phyloP scores from a whole-genome alignment of 1,140 invertebrate genomes.

The Aphis gossypii region DNA sequence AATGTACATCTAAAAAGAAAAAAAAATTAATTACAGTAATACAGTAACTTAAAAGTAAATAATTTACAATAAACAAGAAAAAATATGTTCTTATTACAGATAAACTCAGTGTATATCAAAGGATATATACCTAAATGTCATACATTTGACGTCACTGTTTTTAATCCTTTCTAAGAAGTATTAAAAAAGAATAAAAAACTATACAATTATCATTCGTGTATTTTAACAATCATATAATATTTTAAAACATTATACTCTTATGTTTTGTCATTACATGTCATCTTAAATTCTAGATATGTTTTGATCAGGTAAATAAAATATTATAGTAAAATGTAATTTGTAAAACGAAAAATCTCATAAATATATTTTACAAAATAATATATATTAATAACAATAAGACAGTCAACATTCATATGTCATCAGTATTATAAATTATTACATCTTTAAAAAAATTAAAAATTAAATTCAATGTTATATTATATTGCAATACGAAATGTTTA shows the following conservation, averaged over 20 bases:
- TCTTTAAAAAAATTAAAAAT: background rate
- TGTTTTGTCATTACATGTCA: background rate
- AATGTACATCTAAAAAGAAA: background rate
- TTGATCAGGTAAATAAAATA: no score
- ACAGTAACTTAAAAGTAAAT: background rate
- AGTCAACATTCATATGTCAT: background rate
- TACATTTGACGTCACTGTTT: background rate
- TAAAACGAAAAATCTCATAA: background rate
- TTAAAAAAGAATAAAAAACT: background rate
- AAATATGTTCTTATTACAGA: background rate
- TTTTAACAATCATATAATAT: background rate
- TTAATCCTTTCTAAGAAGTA: background rate
- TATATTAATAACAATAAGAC: background rate
- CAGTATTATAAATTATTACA: background rate
- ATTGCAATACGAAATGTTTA: no score
- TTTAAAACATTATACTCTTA: background rate
- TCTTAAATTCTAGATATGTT: background rate
- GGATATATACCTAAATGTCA: background rate
- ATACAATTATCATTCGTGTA: background rate
- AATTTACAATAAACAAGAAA: background rate
- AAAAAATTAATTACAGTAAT: background rate
- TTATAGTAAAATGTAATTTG: background rate
- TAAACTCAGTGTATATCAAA: background rate
- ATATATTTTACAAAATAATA: background rate
- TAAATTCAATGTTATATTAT: background rate